Percentiles rank a stretch among this genome's conserved stretches.
Conservation (phyloP, 2,113 vertebrate species). For the Dolichallabes microphthalmus region DNA sequence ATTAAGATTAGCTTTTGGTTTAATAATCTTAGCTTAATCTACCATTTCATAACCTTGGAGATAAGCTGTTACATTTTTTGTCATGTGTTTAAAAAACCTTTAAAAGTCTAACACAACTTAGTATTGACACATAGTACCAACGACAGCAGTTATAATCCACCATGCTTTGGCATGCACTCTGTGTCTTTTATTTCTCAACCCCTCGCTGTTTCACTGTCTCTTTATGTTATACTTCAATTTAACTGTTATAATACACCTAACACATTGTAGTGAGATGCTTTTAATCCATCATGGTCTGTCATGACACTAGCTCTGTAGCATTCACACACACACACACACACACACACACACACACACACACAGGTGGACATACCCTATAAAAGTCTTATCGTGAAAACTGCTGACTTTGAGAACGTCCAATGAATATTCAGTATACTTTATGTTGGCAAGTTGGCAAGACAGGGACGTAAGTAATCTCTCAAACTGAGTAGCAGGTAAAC, state of each 20-base stretch:
- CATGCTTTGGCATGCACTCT: constrained; percentile 41
- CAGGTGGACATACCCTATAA: constrained; percentile 30
- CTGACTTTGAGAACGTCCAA: constrained; percentile 67
- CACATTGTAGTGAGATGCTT: constrained; percentile 17
- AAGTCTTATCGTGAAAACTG: constrained; percentile 56
- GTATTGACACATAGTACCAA: constrained; percentile 1
- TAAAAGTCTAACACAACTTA: constrained; percentile 39
- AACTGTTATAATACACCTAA: constrained; percentile 18
- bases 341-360: constrained; percentile 14
- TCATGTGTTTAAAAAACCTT: constrained; percentile 20
- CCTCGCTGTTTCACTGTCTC: neutral
- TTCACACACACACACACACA: neutral
- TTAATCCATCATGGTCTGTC: constrained; percentile 30
- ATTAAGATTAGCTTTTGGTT: too few species aligned
- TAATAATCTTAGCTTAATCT: neutral
- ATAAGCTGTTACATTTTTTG: neutral
- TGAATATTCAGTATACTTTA: constrained; percentile 68
- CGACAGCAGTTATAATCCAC: constrained; percentile 31
- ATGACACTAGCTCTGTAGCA: neutral
- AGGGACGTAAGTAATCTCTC: constrained; percentile 66
- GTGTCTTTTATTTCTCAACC: constrained; percentile 14
- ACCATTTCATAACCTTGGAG: neutral
- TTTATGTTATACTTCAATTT: neutral
- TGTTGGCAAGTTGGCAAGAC: constrained; percentile 68
- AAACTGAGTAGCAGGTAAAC: constrained; percentile 62